Base-by-base conservation (phyloP, 2,888 invertebrate genomes). In the Eupsilia transversa region DNA sequence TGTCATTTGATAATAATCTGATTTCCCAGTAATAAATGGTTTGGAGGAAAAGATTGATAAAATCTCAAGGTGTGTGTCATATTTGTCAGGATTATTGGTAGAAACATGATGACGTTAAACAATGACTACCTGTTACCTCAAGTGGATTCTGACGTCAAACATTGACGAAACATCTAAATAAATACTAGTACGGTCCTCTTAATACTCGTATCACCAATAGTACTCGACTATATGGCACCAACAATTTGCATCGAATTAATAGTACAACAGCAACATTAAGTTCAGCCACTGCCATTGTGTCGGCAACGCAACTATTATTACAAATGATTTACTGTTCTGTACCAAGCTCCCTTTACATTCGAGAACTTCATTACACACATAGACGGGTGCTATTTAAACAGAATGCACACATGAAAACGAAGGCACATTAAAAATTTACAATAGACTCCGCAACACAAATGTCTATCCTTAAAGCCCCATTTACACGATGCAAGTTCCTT, bases 241-340 rank as follows among this genome's bases (percentile, higher is more conserved):
- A 49, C 67, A 66, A 72, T 82, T 74, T 77, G 63, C 63, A 68
- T 77, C 59, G 17, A 74, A 65, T 71, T 67, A 74, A 56, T 69
- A 59, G 52, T 46, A 64, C 63, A 74, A 74, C 54, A 43, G 35
- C n/a, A n/a, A 52, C 33, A 56, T 59, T 9, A 64, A 23, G 38
- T 33, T 57, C 57, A 74, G 46, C 63, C 14, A 14, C 14, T 3
- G 0, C 49, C 35, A 66, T 79, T 77, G 77, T 79, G 77, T 61
- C 23, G 64, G 46, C 30, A 65, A 65, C 64, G 43, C 56, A 52
- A 27, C 12, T 54, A 49, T 66, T 78, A 74, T 30, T 12, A 20
- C 52, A 20, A 66, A 74, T 74, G 9, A 65, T 52, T 52, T 63
- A 59, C 46, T 77, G 35, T 54, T 23, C 35, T 30, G 9, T n/a